Evolutionary conservation across 2,797 vertebrate genomes (phyloP).

Genomic region (Tinamus major): DNA sequence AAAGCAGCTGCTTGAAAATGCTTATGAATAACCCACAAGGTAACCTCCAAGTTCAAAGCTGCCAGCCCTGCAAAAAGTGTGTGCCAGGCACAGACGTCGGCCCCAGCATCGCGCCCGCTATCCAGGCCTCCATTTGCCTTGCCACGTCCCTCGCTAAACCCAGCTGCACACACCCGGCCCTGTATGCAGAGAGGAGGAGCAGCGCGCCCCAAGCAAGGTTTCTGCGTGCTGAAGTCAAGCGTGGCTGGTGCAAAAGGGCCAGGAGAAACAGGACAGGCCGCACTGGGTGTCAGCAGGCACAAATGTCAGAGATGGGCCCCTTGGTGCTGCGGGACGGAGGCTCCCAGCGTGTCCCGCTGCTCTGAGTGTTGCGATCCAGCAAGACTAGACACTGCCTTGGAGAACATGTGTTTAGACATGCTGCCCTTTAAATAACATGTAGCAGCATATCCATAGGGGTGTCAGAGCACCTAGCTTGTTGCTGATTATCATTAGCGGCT

Average conservation of each 20-base stretch:
- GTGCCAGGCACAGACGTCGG: neutral
- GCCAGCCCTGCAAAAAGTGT: constrained; percentile 5
- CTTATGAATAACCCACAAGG: neutral
- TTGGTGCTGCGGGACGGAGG: neutral
- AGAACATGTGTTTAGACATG: constrained; percentile 59
- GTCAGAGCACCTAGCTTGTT: neutral
- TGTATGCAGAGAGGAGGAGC: neutral
- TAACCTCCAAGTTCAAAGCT: constrained; percentile 14
- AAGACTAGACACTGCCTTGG: constrained; percentile 53
- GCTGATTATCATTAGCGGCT: neutral
- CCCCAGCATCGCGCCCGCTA: neutral
- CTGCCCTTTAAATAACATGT: constrained; percentile 33
- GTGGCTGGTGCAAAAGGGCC: constrained; percentile 3
- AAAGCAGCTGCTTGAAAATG: constrained; percentile 32
- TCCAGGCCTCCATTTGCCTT: neutral
- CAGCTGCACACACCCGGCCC: neutral
- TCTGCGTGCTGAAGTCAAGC: neutral
- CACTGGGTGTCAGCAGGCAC: constrained; percentile 30
- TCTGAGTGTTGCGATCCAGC: neutral
- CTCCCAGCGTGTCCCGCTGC: constrained; percentile 21
- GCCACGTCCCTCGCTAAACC: neutral
- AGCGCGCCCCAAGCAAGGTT: neutral
- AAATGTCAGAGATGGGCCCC: neutral
- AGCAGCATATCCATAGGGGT: fast-evolving
- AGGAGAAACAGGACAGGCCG: constrained; percentile 21